Conservation (phyloP, 2,888 invertebrate species). For the Athetis lepigone region DNA sequence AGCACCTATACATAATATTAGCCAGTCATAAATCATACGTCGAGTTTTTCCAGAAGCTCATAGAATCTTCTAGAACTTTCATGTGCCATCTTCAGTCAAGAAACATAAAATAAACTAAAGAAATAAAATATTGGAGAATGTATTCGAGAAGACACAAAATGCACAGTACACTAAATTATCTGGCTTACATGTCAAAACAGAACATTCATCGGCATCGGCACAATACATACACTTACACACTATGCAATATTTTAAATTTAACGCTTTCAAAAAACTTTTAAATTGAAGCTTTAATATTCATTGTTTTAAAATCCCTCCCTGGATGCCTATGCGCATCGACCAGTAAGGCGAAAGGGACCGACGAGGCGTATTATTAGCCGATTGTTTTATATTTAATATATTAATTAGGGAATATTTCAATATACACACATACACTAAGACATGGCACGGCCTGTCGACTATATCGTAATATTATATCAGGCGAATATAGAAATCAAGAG, state of each 20-base stretch:
- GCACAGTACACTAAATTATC: constrained; percentile 44
- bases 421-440: constrained; percentile 76
- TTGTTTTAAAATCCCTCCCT: constrained; percentile 69
- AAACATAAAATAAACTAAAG: constrained; percentile 41
- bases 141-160: constrained; percentile 71
- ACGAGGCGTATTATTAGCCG: constrained; percentile 55
- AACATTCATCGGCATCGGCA: constrained; percentile 37
- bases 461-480: constrained; percentile 62
- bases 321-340: constrained; percentile 47
- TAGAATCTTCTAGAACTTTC: too few relatives aligned
- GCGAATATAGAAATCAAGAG: constrained; percentile 62
- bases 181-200: constrained; percentile 45
- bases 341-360: constrained; percentile 53
- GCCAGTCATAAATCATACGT: too few relatives aligned
- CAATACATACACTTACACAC: constrained; percentile 70
- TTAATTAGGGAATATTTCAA: constrained; percentile 69
- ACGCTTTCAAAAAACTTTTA: constrained; percentile 65
- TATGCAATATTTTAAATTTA: constrained; percentile 71
- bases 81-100: constrained; percentile 26
- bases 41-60: neutral
- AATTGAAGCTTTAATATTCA: constrained; percentile 75
- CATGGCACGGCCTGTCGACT: constrained; percentile 80
- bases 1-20: neutral
- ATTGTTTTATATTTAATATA: constrained; percentile 61
- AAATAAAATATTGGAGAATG: constrained; percentile 61